These are phyloP conservation scores for Nibea albiflora DNA, from an alignment of 2,113 vertebrate species.

Conservation along the genomic window DNA sequence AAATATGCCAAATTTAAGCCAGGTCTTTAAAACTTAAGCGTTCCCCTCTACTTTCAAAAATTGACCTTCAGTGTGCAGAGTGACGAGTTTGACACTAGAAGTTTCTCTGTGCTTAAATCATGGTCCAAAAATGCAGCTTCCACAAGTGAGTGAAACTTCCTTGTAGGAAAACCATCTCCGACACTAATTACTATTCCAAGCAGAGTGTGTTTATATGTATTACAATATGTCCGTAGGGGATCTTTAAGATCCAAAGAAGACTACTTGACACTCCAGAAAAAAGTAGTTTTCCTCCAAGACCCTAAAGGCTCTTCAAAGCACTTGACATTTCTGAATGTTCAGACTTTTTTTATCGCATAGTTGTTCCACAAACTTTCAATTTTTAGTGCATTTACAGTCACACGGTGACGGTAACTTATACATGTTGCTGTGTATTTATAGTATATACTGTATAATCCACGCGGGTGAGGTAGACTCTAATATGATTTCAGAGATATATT, in stretches of 20 bases:
- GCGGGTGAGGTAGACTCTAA: background rate
- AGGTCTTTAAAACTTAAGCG: background rate
- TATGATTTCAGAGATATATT: background rate
- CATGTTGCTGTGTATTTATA: background rate
- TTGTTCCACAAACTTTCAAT: background rate
- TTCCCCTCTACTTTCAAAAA: background rate
- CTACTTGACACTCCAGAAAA: background rate
- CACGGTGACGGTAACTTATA: background rate
- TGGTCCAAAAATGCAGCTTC: background rate
- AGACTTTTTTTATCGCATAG: background rate
- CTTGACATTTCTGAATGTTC: background rate
- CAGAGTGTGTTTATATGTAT: background rate
- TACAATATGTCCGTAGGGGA: background rate
- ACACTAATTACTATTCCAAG: background rate
- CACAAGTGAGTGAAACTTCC: background rate
- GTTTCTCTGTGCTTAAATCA: background rate
- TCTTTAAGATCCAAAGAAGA: constrained; percentile 2
- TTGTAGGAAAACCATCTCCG: background rate
- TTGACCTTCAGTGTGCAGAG: background rate
- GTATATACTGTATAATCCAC: background rate
- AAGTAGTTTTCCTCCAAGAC: background rate
- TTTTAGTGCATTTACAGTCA: background rate
- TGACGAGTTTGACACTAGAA: background rate
- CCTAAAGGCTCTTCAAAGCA: background rate
- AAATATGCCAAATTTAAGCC: background rate